Conservation (phyloP, 2,113 vertebrate species). For the Cheilinus undulatus region DNA sequence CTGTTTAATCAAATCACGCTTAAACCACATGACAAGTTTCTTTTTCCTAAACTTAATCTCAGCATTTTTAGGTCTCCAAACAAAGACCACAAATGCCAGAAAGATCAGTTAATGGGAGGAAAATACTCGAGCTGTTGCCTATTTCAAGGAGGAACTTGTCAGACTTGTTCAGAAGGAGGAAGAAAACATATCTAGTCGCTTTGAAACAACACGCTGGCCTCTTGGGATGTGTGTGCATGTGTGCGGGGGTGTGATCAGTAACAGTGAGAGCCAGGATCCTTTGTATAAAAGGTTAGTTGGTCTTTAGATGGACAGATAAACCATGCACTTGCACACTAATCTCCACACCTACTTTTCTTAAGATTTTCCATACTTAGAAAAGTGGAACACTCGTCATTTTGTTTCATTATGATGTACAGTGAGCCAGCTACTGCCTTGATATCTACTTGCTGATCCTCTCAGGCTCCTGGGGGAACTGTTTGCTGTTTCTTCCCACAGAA, state of each 20-base stretch:
- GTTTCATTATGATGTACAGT: background rate
- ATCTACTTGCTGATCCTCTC: background rate
- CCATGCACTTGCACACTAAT: background rate
- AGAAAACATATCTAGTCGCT: constrained; percentile 27
- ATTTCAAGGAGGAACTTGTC: constrained; percentile 39
- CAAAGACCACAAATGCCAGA: background rate
- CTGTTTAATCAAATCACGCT: background rate
- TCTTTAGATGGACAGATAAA: constrained; percentile 4
- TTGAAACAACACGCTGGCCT: background rate
- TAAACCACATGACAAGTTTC: background rate
- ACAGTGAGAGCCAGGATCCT: background rate
- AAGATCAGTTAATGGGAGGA: background rate
- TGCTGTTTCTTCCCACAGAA: too few relatives aligned
- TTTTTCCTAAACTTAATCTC: background rate
- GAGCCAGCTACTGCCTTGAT: too few relatives aligned
- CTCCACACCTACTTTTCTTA: background rate
- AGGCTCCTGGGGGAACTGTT: background rate
- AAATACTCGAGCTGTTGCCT: constrained; percentile 8
- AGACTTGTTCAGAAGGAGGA: constrained; percentile 41
- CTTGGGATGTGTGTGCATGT: constrained; percentile 5
- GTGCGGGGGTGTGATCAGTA: background rate
- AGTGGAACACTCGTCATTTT: background rate
- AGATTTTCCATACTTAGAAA: background rate
- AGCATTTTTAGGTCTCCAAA: background rate
- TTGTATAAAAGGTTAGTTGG: constrained; percentile 14